Conservation (phyloP, 2,888 invertebrate genomes). For the Hemistola chrysoprasaria region DNA sequence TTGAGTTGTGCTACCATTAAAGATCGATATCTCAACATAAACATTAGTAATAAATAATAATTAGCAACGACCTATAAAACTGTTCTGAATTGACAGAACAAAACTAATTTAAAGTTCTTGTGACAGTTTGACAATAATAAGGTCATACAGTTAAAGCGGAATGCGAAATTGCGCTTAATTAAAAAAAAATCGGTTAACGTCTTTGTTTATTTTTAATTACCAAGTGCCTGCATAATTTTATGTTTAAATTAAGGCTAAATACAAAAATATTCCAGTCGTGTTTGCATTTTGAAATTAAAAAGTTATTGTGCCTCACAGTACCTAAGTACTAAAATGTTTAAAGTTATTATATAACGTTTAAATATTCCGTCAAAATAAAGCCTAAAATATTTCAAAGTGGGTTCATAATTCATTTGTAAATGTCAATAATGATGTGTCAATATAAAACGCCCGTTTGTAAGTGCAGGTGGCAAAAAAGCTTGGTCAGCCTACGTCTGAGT, state of each 20-base stretch:
- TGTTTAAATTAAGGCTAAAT: not conserved
- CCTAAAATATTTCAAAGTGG: constrained; percentile 22
- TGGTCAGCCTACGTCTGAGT: constrained; percentile 53
- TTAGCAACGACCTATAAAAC: no score
- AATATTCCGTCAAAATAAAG: constrained; percentile 26
- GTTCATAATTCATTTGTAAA: constrained; percentile 28
- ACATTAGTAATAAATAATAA: no score
- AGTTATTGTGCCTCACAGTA: not conserved
- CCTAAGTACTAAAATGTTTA: no score
- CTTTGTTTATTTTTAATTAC: no score
- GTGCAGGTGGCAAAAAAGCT: constrained; percentile 40
- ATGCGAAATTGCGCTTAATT: constrained; percentile 6
- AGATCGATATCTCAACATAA: constrained; percentile 45
- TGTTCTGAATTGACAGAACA: no score
- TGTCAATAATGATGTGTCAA: constrained; percentile 44
- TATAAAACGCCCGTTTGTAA: constrained; percentile 33
- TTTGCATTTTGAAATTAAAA: no score
- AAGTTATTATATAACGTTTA: constrained; percentile 5
- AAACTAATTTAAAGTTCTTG: constrained; percentile 30
- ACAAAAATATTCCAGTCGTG: not conserved
- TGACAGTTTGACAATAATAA: constrained; percentile 31
- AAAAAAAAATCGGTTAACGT: not conserved
- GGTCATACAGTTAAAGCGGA: constrained; percentile 9
- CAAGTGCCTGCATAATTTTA: no score
- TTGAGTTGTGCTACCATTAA: constrained; percentile 47